Base-by-base conservation (phyloP, 1,140 invertebrate genomes). In the Orius insidiosus region DNA sequence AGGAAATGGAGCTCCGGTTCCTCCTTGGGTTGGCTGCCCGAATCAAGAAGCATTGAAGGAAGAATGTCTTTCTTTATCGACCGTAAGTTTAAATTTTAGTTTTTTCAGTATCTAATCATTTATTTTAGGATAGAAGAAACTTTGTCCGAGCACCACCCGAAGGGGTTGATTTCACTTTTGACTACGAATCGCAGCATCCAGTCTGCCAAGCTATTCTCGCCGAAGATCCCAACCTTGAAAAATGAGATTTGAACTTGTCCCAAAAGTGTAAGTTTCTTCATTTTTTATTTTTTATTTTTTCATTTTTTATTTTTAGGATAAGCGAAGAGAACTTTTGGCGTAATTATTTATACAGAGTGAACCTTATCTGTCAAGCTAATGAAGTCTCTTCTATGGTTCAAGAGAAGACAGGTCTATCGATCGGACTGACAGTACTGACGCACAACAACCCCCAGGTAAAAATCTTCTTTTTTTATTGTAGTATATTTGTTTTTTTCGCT, bases 271-370 rank as follows among this genome's bases (percentile, higher is more conserved):
- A 76, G 78, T 13, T 33, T 39, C 30, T 11, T 48, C 9, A 18
- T 9, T 15, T 35, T 11, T 24, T 31, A 30, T 24, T 19, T 8
- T n/a, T n/a, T n/a, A n/a, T n/a, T n/a, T 13, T 9, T 11, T 38
- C 51, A 36, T 18, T 40, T 40, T 40, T 10, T 5, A n/a, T 3
- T 40, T 53, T 61, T 64, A 96, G 92, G 59, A 87, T 98, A 58
- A 90, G 79, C 58, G 95, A 98, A 69, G 92, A 97, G 67, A 85
- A 84, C 59, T 98, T 99, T 68, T 99, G 94, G 95, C 76, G 89
- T 57, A 99, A 98, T 69, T 99, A 98, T 65, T 98, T 98, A 69
- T 99, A 99, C 68, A 85, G 94, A 60, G 86, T 98, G 49, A 94
- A 87, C 53, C 76, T 99, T 19, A 88, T 98, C 57, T 90, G 92